A percentile compares a stretch with the other conserved stretches of the same genome.
These are phyloP conservation scores for Spea multiplicata DNA, from an alignment of 2,113 vertebrate genomes.

Conservation along the genomic window DNA sequence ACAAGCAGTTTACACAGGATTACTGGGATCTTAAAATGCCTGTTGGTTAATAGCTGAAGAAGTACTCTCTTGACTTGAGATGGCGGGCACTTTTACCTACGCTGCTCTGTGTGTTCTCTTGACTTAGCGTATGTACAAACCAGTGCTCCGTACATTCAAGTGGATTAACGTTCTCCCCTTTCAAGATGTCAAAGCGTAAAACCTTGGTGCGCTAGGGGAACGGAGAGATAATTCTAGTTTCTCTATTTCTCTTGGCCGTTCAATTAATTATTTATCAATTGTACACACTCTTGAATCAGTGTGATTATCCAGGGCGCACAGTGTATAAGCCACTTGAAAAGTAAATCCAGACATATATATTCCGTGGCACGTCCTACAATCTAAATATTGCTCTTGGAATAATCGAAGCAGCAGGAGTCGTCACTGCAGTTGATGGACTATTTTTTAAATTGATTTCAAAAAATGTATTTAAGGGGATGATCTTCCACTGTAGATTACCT, in stretches of 20 bases:
- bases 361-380: slow-evolving; percentile 73
- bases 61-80: too few species aligned
- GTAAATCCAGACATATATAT: slow-evolving; percentile 71
- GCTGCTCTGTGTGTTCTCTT: too few species aligned
- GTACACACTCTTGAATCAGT: slow-evolving; percentile 65
- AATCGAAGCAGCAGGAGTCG: slow-evolving; percentile 84
- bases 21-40: too few species aligned
- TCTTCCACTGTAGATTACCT: slow-evolving; percentile 97
- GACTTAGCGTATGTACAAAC: background rate
- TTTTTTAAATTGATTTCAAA: slow-evolving; percentile 99
- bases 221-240: slow-evolving; percentile 38
- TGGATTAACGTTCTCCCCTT: slow-evolving; percentile 4
- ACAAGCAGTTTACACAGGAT: too few species aligned
- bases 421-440: slow-evolving; percentile 98
- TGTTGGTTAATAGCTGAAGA: too few species aligned
- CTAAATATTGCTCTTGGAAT: slow-evolving; percentile 84
- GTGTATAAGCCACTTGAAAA: slow-evolving; percentile 67
- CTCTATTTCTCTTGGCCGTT: slow-evolving; percentile 34
- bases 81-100: too few species aligned
- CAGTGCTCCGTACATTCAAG: background rate
- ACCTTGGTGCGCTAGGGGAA: slow-evolving; percentile 15
- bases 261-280: slow-evolving; percentile 69
- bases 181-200: slow-evolving; percentile 4
- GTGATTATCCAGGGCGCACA: slow-evolving; percentile 63
- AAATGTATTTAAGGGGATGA: slow-evolving; percentile 97